Base-by-base conservation (phyloP, 2,888 invertebrate genomes). In the Pandemis cinnamomeana region DNA sequence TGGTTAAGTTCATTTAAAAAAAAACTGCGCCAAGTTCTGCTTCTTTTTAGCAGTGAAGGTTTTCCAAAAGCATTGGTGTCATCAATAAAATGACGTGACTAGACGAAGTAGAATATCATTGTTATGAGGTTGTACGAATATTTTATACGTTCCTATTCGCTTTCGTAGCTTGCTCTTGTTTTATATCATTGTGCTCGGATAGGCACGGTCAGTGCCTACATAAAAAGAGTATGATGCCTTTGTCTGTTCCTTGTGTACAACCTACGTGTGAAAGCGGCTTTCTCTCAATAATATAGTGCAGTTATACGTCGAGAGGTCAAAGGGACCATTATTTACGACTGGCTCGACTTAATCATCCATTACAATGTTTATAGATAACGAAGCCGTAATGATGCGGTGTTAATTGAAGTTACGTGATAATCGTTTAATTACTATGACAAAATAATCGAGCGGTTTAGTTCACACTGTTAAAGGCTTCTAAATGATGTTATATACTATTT, bases 221-320 rank as follows among this genome's bases (percentile, higher is more conserved):
- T 82, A 84, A 86, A 86, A 88, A 87, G 83, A 82, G 80, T 80
- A 55, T 80, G 80, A 77, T 79, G 78, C 84, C 83, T 86, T 88
- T 89, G 86, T 81, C 78, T 78, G 73, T 77, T 72, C 76, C 78
- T 80, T 80, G 81, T 79, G 78, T 79, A 83, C 83, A 85, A 87
- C 84, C 84, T 84, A 80, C 81, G 84, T 80, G 86, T 87, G 91
- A 92, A 91, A 90, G 91, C 83, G 10, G 86, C 91, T 91, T 91
- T 91, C 91, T 83, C 88, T 86, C 80, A 72, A 76, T 77, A 77
- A 83, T 86, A 80, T 84, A 82, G 85, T 85, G 81, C 86, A 84
- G 81, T 85, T 86, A 76, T 71, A 79, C 79, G 77, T 76, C 82
- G 81, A 76, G 78, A 78, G 88, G 88, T 88, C 87, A 86, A 84